Conservation (phyloP, 2,888 invertebrate species). For the Bugula neritina region DNA sequence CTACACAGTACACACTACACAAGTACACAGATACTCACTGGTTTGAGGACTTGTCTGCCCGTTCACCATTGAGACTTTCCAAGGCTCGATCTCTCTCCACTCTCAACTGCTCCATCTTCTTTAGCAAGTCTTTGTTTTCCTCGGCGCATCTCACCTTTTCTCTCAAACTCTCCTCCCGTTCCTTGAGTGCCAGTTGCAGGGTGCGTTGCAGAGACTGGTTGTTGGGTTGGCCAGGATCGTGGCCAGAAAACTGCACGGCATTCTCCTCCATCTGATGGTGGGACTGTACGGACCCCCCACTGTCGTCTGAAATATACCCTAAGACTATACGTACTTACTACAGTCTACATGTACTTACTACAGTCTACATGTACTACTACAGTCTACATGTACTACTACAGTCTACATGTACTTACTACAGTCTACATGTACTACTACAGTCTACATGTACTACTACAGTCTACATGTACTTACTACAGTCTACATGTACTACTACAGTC, state of each 20-base stretch:
- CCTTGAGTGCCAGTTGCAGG: constrained; percentile 22
- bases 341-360: too few relatives aligned
- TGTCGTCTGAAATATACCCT: neutral
- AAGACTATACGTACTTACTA: too few relatives aligned
- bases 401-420: too few relatives aligned
- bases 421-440: too few relatives aligned
- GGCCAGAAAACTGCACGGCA: neutral
- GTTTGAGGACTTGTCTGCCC: neutral
- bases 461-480: too few relatives aligned
- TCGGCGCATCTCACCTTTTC: neutral
- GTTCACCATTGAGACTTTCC: constrained; percentile 10
- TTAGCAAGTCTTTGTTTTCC: constrained; percentile 2
- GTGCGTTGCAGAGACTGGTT: constrained; percentile 25
- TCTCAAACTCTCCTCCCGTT: constrained; percentile 17
- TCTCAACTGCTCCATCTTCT: constrained; percentile 18
- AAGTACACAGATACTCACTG: too few relatives aligned
- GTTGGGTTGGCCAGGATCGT: neutral
- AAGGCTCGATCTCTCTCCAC: constrained; percentile 22
- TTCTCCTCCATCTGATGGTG: neutral
- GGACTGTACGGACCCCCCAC: neutral
- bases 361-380: too few relatives aligned
- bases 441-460: too few relatives aligned
- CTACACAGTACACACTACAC: too few relatives aligned
- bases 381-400: too few relatives aligned
- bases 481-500: too few relatives aligned